phyloP scores from a whole-genome alignment of 2,113 vertebrate species.

The Cryptoleucopteryx plumbea region DNA sequence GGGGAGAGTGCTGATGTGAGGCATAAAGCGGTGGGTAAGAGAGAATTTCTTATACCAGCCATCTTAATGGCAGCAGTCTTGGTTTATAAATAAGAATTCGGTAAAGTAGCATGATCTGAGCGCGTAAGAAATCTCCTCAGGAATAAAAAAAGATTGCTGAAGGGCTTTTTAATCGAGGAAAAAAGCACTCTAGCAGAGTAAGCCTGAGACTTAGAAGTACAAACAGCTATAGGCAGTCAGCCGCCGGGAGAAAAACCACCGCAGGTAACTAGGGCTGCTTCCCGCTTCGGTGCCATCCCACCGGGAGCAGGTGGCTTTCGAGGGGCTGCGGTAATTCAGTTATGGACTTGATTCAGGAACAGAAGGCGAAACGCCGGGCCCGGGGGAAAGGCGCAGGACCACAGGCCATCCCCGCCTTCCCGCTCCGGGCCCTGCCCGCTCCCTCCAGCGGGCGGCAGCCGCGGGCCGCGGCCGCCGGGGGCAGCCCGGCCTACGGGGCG shows the following conservation, averaged over 20 bases:
- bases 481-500: no score
- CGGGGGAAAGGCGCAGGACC: accelerated
- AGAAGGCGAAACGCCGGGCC: accelerated
- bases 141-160: not conserved
- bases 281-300: not conserved
- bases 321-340: accelerated
- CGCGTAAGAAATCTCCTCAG: not conserved
- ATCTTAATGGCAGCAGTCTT: not conserved
- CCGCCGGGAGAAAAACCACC: accelerated
- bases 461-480: no score
- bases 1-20: not conserved
- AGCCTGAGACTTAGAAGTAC: not conserved
- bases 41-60: not conserved
- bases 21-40: accelerated
- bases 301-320: not conserved
- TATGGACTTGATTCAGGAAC: accelerated
- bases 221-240: accelerated
- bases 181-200: no score
- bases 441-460: no score
- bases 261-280: accelerated
- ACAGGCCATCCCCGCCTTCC: accelerated
- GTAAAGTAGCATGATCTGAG: not conserved
- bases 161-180: not conserved
- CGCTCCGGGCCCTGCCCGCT: not conserved
- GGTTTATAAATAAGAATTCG: not conserved